Conservation (phyloP, 2,113 vertebrate species). For the Acanthochromis polyacanthus region DNA sequence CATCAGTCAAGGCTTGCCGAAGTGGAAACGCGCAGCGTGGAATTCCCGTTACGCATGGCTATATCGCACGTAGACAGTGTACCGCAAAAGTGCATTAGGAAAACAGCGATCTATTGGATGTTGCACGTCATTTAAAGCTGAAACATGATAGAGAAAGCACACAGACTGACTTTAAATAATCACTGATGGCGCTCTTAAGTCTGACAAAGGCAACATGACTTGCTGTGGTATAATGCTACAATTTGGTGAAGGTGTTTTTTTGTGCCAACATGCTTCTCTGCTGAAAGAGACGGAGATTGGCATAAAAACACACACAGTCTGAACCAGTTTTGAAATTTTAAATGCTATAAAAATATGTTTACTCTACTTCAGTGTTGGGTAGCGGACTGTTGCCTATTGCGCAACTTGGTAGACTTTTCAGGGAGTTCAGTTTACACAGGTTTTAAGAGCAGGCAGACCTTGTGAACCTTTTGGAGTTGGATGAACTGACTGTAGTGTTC, state of each 20-base stretch:
- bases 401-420: neutral
- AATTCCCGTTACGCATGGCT: slow-evolving; percentile 50
- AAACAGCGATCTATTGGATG: neutral
- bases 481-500: neutral
- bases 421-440: neutral
- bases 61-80: neutral
- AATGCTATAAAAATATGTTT: too few relatives aligned
- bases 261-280: too few relatives aligned
- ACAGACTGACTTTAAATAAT: fast-evolving
- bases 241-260: too few relatives aligned
- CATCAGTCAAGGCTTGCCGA: neutral
- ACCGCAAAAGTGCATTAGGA: slow-evolving; percentile 4
- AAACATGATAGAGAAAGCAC: fast-evolving
- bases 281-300: neutral
- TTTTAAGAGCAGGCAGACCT: too few relatives aligned
- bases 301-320: neutral
- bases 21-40: slow-evolving; percentile 40
- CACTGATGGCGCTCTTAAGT: neutral
- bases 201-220: neutral
- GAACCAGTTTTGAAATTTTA: too few relatives aligned
- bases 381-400: neutral
- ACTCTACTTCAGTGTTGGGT: neutral
- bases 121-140: neutral
- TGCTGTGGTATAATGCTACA: neutral
- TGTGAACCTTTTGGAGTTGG: neutral